phyloP scores from a whole-genome alignment of 2,113 vertebrate species.

The Mobula birostris region DNA sequence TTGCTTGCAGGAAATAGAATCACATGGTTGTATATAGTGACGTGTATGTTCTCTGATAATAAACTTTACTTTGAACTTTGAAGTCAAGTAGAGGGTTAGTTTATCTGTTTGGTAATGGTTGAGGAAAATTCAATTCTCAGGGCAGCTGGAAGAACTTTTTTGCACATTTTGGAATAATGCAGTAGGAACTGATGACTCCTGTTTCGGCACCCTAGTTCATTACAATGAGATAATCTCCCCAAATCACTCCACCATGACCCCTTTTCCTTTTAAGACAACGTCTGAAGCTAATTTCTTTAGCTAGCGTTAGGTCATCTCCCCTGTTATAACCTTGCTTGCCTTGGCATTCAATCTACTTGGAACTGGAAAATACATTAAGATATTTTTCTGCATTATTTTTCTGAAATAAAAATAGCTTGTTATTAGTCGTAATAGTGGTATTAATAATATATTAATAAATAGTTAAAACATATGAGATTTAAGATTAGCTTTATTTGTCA shows the following conservation, averaged over 20 bases:
- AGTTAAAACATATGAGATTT: too few relatives aligned
- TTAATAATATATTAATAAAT: too few relatives aligned
- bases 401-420: too few relatives aligned
- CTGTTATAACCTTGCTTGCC: neutral
- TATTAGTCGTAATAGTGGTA: too few relatives aligned
- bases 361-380: neutral
- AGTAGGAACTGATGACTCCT: neutral
- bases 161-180: neutral
- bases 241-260: neutral
- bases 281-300: neutral
- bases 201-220: neutral
- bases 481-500: too few relatives aligned
- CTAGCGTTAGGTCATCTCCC: neutral
- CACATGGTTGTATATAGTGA: too few relatives aligned
- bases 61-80: too few relatives aligned
- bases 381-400: neutral
- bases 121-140: neutral
- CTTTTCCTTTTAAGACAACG: neutral
- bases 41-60: too few relatives aligned
- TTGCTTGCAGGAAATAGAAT: too few relatives aligned
- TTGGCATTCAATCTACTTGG: neutral
- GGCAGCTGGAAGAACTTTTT: neutral
- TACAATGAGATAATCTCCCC: neutral
- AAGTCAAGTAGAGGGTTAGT: neutral
- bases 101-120: neutral